Evolutionary conservation across 1,140 invertebrate species (phyloP).

Genomic region (Rhopalosiphum padi): DNA sequence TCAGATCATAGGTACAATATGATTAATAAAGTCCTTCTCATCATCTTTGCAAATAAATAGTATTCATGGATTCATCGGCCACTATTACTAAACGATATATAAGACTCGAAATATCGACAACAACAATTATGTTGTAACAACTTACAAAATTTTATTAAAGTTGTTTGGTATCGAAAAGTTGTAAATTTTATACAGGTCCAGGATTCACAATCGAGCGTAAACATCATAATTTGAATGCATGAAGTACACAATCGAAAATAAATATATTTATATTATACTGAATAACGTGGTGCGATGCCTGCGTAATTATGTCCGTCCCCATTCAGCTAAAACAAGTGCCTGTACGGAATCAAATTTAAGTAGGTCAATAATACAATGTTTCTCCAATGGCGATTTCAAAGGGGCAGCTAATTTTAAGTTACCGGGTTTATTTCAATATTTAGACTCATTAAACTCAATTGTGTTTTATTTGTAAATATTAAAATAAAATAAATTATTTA

Average conservation of each 20-base stretch:
- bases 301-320: neutral
- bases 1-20: neutral
- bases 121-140: neutral
- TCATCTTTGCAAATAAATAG: neutral
- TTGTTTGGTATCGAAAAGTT: neutral
- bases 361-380: too few relatives aligned
- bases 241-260: neutral
- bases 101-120: neutral
- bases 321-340: neutral
- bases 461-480: neutral
- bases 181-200: neutral
- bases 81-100: neutral
- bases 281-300: neutral
- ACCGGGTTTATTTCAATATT: too few relatives aligned
- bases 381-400: too few relatives aligned
- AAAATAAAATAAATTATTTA: neutral
- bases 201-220: neutral
- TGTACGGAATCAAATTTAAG: neutral
- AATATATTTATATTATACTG: too few relatives aligned
- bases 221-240: neutral
- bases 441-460: too few relatives aligned
- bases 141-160: neutral
- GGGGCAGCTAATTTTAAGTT: too few relatives aligned
- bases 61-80: neutral
- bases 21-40: neutral